Base-by-base conservation (phyloP, 2,797 vertebrate species). In the Stomatorhinus walkeri region DNA sequence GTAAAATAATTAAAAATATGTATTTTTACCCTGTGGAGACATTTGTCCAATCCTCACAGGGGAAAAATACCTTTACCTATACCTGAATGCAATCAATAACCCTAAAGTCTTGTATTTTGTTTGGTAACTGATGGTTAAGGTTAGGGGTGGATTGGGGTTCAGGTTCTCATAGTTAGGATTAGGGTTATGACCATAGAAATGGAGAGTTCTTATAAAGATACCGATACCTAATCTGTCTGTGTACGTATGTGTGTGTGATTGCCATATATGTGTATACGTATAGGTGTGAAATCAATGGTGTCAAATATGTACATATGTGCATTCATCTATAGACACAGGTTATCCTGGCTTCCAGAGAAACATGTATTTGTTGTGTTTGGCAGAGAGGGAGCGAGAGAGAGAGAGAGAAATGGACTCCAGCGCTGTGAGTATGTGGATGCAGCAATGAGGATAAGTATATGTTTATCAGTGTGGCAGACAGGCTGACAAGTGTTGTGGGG, bases 371-470 rank as follows among this genome's bases (percentile, higher is more conserved):
- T 46, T n/a, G 40, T n/a, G 19, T 81, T 81, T 43, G 16, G 40
- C 40, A 24, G 43, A 46, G 68, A 87, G 89, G 52, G 90, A n/a
- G n/a, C n/a, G 89, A 91, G 90, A 87, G 81, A 51, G 22, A 51
- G 81, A 40, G 72, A 79, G 36, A 43, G n/a, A 84, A 48, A 52
- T 19, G n/a, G 46, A 52, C 76, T 52, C 12, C 22, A 85, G 24
- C 22, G 52, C 83, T 4, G 48, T 32, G 81, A 51, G 48, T 24
- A n/a, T 24, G 46, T 0, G n/a, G 48, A 51, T 85, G 10, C n/a
- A 16, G n/a, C 22, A 51, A 7, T 52, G 83, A 28, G 8, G 83
- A 85, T 85, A 10, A 52, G 49, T 85, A 51, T 52, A 52, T 52
- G n/a, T 46, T 52, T 46, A 84, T 46, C 43, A 52, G 83, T 0